Base-by-base conservation (phyloP, 2,113 vertebrate species). In the Rhinopomastus cyanomelas region DNA sequence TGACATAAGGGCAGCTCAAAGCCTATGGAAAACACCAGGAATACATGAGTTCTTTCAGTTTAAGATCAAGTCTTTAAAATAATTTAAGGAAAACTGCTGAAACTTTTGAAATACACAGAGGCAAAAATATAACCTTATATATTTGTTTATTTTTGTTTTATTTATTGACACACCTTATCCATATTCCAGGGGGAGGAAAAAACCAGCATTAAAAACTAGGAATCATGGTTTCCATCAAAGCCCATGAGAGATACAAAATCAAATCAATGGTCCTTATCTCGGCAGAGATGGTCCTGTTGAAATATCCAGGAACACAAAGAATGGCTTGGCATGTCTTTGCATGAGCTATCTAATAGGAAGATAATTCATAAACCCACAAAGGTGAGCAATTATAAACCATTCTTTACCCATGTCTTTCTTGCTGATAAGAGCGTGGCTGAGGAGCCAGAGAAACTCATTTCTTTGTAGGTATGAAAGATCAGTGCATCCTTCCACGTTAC, bases 181-280 rank as follows among this genome's bases (percentile, higher is more conserved):
- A 32, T 62, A 73, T 46, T 73, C 22, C 6, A 16, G 1, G 2
- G 36, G 6, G 16, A 3, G 7, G 3, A 9, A 8, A 39, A 34
- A 66, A 37, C 42, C 39, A 67, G 21, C 37, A 75, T 69, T 81
- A 53, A 84, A 81, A 85, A 51, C 17, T 34, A 71, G 26, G 25
- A 84, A 68, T 48, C 2, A 2, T 11, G 62, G 84, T 66, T 87
- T 30, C 18, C 81, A 88, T 84, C 77, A 76, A 85, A 90, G 20
- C 32, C 34, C 46, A 62, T 46, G 79, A n/a, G 46, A 81, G 71
- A 82, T 10, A 88, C 55, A 25, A 80, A 92, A 93, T 55, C 59
- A 87, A 90, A 94, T 93, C 81, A 76, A 15, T 32, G 67, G 16
- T 37, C 37, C 51, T 91, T 93, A 67, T 78, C 89, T 80, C 6